A percentile compares a stretch with the other conserved stretches of the same genome.
Evolutionary conservation across 2,797 vertebrate genomes (phyloP).

Genomic region (Rhynchonycteris naso): DNA sequence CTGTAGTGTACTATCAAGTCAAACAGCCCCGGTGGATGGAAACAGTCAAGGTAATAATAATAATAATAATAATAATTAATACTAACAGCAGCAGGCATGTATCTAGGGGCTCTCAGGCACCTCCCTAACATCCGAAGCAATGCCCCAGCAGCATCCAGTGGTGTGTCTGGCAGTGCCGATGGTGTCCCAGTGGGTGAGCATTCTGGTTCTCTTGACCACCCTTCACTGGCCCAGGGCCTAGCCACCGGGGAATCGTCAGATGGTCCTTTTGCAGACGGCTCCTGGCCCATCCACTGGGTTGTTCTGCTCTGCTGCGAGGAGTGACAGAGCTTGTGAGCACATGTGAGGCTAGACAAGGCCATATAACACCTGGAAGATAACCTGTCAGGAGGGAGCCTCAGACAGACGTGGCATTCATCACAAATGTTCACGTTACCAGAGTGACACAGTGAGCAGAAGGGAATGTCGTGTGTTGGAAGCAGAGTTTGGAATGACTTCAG

Average conservation of each 20-base stretch:
- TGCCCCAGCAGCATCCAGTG: not conserved
- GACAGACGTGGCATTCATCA: not conserved
- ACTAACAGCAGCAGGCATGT: no score
- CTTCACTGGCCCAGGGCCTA: not conserved
- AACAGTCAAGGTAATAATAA: conserved; percentile 93
- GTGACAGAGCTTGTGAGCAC: not conserved
- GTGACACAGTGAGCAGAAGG: not conserved
- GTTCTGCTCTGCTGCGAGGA: not conserved
- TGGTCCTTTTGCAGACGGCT: not conserved
- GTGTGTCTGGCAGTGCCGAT: not conserved
- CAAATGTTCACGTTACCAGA: not conserved
- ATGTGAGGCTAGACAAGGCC: not conserved
- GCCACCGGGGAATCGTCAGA: not conserved
- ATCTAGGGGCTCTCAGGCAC: not conserved
- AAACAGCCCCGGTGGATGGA: conserved; percentile 99
- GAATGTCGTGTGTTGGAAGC: not conserved
- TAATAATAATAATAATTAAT: not conserved
- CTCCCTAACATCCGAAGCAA: not conserved
- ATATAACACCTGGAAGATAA: not conserved
- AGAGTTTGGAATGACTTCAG: conserved; percentile 42
- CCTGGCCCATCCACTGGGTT: not conserved
- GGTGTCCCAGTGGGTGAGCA: not conserved
- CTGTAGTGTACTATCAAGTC: conserved; percentile 97
- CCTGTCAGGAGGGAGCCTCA: not conserved
- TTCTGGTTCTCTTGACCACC: not conserved